Base-by-base conservation (phyloP, 2,113 vertebrate genomes). In the Lycocorax pyrrhopterus region DNA sequence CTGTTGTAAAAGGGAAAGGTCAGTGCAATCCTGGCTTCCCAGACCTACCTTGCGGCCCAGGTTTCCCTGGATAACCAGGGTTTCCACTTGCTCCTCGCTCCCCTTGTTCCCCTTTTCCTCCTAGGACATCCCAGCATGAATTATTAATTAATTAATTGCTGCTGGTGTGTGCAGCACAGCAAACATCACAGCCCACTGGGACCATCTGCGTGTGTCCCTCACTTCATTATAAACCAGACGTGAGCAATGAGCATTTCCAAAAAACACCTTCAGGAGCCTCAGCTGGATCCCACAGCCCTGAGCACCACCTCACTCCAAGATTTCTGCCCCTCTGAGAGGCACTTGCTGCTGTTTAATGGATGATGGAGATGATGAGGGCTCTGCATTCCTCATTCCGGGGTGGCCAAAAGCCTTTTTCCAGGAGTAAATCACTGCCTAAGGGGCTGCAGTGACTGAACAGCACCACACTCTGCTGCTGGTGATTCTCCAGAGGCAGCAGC, bases 41-140 rank as follows among this genome's bases (percentile, higher is more conserved):
- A 71, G 39, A 55, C 72, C 7, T 97, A 99, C 99, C 99, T 99
- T 98, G 98, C 85, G 97, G 98, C 89, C 99, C 99, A 33, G 98
- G 98, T 95, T 99, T 99, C 56, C 99, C 99, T n/a, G 98, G 97
- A 60, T 97, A 97, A n/a, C 99, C 99, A 10, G 98, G 97, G 84
- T 89, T 46, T 37, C 99, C 99, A 11, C 88, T 90, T 11, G 83
- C 12, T 90, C 99, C 99, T 96, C 84, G 96, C 56, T 98, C 98
- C 13, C 99, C 99, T 96, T 97, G 98, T 51, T 99, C 99, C 84
- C 99, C 99, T 97, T 98, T 99, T 29, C 98, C 98, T 78, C 99
- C 99, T 99, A 84, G 92, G 96, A 95, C 72, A 63, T 94, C 51
- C 17, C 53, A 79, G 33, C 63, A 43, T 0, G 11, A 35, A 67